Conservation (phyloP, 2,888 invertebrate genomes). For the Eustalomyia histrio region DNA sequence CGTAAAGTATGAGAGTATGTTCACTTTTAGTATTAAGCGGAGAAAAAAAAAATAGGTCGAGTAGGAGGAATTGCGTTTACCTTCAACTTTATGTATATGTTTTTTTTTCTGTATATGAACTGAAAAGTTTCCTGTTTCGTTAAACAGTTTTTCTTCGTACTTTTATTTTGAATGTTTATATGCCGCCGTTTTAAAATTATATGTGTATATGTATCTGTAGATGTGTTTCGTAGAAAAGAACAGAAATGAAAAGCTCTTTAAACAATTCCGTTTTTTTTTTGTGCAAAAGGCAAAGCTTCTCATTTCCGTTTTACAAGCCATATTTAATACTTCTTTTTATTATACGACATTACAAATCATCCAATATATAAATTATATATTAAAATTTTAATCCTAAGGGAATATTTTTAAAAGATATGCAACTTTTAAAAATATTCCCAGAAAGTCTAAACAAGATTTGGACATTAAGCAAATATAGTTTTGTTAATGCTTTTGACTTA, state of each 20-base stretch:
- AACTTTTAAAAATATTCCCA: too few species aligned
- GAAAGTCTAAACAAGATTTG: too few species aligned
- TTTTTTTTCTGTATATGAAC: slow-evolving; percentile 2
- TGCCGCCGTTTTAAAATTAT: neutral
- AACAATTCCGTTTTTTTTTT: neutral
- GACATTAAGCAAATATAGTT: too few species aligned
- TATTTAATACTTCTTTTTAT: neutral
- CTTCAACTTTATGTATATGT: slow-evolving; percentile 37
- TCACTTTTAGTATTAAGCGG: neutral
- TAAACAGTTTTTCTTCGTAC: neutral
- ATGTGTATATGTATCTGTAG: neutral
- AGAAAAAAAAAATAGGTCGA: slow-evolving; percentile 37
- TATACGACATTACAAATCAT: neutral
- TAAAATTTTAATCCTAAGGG: neutral
- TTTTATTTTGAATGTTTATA: neutral
- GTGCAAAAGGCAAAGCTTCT: neutral
- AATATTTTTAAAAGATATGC: too few species aligned
- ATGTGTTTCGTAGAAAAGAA: neutral
- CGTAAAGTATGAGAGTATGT: neutral
- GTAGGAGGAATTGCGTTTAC: slow-evolving; percentile 44
- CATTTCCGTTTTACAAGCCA: neutral
- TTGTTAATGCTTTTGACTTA: too few species aligned
- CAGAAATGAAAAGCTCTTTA: slow-evolving; percentile 6
- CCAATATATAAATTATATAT: neutral
- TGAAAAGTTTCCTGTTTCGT: slow-evolving; percentile 32